phyloP scores from a whole-genome alignment of 2,797 vertebrate genomes.

The Hydrophis major region DNA sequence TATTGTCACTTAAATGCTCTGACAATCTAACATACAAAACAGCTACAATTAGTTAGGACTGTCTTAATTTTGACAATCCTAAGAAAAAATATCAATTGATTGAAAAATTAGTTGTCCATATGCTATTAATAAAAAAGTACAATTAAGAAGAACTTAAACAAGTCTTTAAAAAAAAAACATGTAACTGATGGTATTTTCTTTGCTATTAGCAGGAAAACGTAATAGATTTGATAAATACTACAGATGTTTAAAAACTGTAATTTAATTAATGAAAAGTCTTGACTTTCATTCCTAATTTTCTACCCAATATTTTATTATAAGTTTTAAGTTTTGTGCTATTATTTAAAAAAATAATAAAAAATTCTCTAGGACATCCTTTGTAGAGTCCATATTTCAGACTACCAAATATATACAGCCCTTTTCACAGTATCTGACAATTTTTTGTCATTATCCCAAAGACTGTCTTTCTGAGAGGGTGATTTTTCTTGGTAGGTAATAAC shows the following conservation, averaged over 20 bases:
- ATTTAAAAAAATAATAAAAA: neutral
- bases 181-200: neutral
- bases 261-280: neutral
- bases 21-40: slow-evolving; percentile 39
- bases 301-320: neutral
- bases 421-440: neutral
- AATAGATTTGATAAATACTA: neutral
- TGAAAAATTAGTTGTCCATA: slow-evolving; percentile 40
- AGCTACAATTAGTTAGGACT: slow-evolving; percentile 43
- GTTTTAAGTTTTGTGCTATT: neutral
- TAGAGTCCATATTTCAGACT: neutral
- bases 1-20: slow-evolving; percentile 6
- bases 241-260: neutral
- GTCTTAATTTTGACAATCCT: slow-evolving; percentile 29
- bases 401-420: neutral
- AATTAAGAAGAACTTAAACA: neutral
- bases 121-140: slow-evolving; percentile 45
- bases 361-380: neutral
- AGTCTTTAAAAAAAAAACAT: neutral
- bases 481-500: neutral
- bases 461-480: neutral
- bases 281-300: neutral
- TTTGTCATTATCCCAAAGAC: neutral
- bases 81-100: slow-evolving; percentile 47
- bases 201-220: neutral